Evolutionary conservation across 1,140 invertebrate species (phyloP), one percentile per base, ranked within the genome.

Genomic region (Planococcus citri): DNA sequence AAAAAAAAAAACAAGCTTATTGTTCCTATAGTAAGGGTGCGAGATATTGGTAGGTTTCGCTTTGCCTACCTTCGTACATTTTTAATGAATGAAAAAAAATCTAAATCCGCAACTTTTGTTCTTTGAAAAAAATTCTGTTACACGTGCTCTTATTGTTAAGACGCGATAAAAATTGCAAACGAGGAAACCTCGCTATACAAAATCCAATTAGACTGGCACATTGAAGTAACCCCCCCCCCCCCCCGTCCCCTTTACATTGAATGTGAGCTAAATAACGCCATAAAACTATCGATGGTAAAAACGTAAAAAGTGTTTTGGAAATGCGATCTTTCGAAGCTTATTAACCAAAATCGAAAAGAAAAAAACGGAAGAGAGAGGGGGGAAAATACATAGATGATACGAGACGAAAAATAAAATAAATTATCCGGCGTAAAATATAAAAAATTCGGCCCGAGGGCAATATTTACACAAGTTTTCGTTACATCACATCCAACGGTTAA

Each of bases 391-490:
- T 37, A 37, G 33, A 37, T 6, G 14, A 37, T 37, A 37, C 33
- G 33, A 6, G 33, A 37, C 14, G 41, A 51, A 51, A 51, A 51
- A 51, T 51, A 51, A 51, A 17, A 51, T 51, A 51, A 51, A 51
- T 51, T 51, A 51, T 51, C 41, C 41, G 41, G 17, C n/a, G 41
- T 51, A 51, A 51, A 51, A 51, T 51, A 51, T 51, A 14, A 17
- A 51, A n/a, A 51, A 51, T 51, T 51, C 41, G 17, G 12, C n/a
- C 41, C 41, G 12, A 20, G 17, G 41, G 41, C 17, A 51, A 51
- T 51, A 51, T 51, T 51, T 51, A 51, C 41, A 51, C 41, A 51
- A 51, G 41, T 51, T 51, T 51, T 51, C 41, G 41, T 51, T 51
- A 51, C 41, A 51, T 51, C 41, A 51, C 41, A 51, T 9, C 41